Percentiles rank a stretch among this genome's conserved stretches.
Evolutionary conservation across 2,113 vertebrate genomes (phyloP).

Genomic region (Dipodomys stephensi): DNA sequence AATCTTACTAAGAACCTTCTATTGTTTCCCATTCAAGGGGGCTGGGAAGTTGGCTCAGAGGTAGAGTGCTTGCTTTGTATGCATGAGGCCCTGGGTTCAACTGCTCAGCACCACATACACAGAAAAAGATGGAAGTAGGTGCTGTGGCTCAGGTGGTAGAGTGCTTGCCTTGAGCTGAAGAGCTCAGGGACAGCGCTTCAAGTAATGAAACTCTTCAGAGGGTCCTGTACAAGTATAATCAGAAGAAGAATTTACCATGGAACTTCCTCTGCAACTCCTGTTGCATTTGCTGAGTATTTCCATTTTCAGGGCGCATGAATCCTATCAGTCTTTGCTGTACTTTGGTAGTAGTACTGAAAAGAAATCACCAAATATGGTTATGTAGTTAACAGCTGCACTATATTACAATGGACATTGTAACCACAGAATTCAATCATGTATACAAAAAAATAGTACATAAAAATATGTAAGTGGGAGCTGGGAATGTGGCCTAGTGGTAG

Average conservation of each 20-base stretch:
- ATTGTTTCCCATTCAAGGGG: not conserved
- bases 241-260: constrained; percentile 89
- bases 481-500: no score
- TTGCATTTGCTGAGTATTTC: constrained; percentile 95
- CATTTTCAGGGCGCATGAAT: constrained; percentile 94
- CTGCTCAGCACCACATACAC: no score
- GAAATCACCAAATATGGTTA: not conserved
- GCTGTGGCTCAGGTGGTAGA: no score
- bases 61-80: no score
- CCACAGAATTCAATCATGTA: not conserved
- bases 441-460: not conserved
- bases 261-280: constrained; percentile 98
- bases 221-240: not conserved
- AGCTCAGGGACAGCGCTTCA: not conserved
- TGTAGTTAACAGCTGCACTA: not conserved
- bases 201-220: not conserved
- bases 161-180: no score
- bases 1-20: not conserved
- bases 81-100: no score
- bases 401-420: not conserved
- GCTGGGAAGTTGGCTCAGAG: no score
- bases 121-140: no score
- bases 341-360: constrained; percentile 93
- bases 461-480: not conserved
- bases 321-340: constrained; percentile 94